Evolutionary conservation across 2,888 invertebrate species (phyloP).

Genomic region (Calameuta filiformis): DNA sequence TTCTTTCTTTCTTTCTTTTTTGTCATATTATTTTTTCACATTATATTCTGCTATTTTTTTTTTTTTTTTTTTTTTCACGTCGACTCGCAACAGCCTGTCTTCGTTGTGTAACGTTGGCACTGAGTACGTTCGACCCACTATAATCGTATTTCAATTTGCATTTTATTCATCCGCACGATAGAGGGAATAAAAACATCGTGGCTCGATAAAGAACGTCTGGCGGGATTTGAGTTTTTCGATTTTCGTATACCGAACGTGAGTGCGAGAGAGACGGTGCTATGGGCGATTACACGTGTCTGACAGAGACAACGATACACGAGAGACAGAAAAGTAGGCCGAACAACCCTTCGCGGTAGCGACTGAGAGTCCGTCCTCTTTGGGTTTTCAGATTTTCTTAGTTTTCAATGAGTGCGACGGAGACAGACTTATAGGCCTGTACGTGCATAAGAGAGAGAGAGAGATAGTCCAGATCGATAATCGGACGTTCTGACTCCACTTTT

Average conservation of each 20-base stretch:
- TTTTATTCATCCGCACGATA: not conserved
- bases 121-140: not conserved
- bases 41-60: not conserved
- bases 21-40: not conserved
- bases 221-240: not conserved
- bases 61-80: not conserved
- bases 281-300: not conserved
- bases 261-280: not conserved
- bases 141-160: not conserved
- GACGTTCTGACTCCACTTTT: not conserved
- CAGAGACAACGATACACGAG: not conserved
- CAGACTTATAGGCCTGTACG: not conserved
- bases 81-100: not conserved
- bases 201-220: not conserved
- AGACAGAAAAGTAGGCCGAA: no score
- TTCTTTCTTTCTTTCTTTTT: not conserved
- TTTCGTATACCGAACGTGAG: not conserved
- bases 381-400: not conserved
- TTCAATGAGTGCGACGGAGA: not conserved
- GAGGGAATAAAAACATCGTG: not conserved
- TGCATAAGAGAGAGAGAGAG: not conserved
- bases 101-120: not conserved
- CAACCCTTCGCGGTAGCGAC: not conserved
- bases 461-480: not conserved
- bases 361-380: not conserved